A percentile compares a stretch with the other conserved stretches of the same genome.
Evolutionary conservation across 1,140 invertebrate genomes (phyloP).

Genomic region (Chlorops oryzae): DNA sequence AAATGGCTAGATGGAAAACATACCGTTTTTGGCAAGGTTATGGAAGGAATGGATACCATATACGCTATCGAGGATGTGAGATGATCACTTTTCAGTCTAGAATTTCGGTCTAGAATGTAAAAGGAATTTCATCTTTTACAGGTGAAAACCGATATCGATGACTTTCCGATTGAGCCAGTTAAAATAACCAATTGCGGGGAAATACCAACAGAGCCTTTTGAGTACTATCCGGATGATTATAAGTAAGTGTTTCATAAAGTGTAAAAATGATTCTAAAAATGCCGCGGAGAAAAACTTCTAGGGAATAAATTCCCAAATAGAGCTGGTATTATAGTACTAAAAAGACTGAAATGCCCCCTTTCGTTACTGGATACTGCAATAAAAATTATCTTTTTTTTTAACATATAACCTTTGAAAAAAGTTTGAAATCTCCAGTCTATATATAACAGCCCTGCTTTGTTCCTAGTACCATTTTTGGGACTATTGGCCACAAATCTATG

Average conservation of each 20-base stretch:
- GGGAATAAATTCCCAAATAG: too few relatives aligned
- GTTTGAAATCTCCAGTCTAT: too few relatives aligned
- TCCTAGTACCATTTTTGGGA: too few relatives aligned
- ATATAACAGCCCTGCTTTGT: too few relatives aligned
- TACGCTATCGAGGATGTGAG: slow-evolving; percentile 67
- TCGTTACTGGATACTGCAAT: too few relatives aligned
- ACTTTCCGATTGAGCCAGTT: slow-evolving; percentile 62
- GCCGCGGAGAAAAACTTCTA: background rate
- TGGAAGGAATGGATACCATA: slow-evolving; percentile 75
- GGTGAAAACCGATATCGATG: slow-evolving; percentile 66
- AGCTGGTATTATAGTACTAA: too few relatives aligned
- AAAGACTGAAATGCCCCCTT: too few relatives aligned
- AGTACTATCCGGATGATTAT: slow-evolving; percentile 59
- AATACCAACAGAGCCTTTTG: slow-evolving; percentile 57
- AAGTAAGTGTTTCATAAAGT: slow-evolving; percentile 49
- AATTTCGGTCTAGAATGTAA: background rate
- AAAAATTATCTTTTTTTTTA: slow-evolving; percentile 38
- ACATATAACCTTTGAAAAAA: too few relatives aligned
- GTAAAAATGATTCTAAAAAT: background rate
- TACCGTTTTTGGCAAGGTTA: slow-evolving; percentile 87
- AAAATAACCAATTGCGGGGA: slow-evolving; percentile 61
- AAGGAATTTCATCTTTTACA: slow-evolving; percentile 38
- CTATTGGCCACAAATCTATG: too few relatives aligned
- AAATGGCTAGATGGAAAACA: slow-evolving; percentile 90
- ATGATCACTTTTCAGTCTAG: background rate